Evolutionary conservation across 1,140 invertebrate genomes (phyloP), one percentile per base, ranked within the genome.

Genomic region (Battus philenor): DNA sequence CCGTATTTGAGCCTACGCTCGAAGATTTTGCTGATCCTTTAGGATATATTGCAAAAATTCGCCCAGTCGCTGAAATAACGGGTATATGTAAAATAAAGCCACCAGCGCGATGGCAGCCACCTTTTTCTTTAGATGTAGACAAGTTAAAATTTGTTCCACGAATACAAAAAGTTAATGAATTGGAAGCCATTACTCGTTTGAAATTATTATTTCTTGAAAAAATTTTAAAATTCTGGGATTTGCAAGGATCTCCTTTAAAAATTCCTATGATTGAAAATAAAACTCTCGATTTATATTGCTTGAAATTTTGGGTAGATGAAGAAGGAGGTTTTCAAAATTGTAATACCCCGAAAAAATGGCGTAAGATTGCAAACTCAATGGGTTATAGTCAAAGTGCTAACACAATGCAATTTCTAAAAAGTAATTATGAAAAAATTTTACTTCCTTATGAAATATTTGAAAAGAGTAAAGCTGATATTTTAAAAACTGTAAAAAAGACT

Each of bases 141-240:
- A 97, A 95, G 82, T 95, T 99, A 82, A 95, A 93, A 86, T 99
- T 99, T 87, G 95, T 94, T 50, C 97, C 98, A 49, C 90, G 98
- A 60, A 95, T 99, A 69, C 98, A 99, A 87, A 91, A 96, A 73
- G 87, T 99, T 11, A 98, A 99, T 88, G 98, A 99, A 87, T 87
- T 99, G 32, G 98, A 99, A 86, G 96, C 96, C 11, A 95, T 95
- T 70, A 98, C 97, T 38, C 90, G 98, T 54, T 93, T 99, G 27
- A 98, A 98, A 80, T 85, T 99, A 6, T 98, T 99, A 87, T 99
- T 99, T 87, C 89, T 98, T 36, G 97, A 99, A 87, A 93, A 97
- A 86, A 95, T 99, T 68, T 93, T 95, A 15, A 98, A 98, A 82
- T 99, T 98, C 87, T 99, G 97, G 97, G 96, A 98, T 71, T 86